Evolutionary conservation across 2,113 vertebrate species (phyloP).

Genomic region (Asarcornis scutulata): DNA sequence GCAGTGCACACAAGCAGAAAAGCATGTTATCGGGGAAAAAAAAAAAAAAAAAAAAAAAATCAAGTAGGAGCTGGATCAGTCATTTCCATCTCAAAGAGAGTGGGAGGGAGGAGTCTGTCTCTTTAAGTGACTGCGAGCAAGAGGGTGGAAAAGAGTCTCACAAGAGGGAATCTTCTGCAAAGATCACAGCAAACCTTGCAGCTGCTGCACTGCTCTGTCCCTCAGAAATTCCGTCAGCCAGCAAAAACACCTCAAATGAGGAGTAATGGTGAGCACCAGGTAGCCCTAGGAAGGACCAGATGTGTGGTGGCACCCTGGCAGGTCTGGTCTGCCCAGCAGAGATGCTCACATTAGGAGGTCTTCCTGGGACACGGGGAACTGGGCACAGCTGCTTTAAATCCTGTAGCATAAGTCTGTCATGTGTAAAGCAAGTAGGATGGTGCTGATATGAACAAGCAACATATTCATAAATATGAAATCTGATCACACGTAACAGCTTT

Average conservation of each 20-base stretch:
- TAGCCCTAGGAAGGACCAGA: neutral
- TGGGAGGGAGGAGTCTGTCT: constrained; percentile 30
- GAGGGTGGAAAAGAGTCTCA: constrained; percentile 29
- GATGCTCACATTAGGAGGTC: neutral
- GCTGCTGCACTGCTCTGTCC: neutral
- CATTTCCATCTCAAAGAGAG: constrained; percentile 57
- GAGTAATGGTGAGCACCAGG: neutral
- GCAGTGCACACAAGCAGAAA: neutral
- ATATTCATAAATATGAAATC: neutral
- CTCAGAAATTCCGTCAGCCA: constrained; percentile 30
- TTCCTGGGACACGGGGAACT: neutral
- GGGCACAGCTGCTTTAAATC: neutral
- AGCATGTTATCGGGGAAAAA: neutral
- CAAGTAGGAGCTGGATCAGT: neutral
- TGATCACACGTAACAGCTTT: neutral
- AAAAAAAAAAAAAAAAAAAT: neutral
- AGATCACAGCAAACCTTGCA: constrained; percentile 32
- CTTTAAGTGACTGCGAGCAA: constrained; percentile 54
- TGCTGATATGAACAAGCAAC: neutral
- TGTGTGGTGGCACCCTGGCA: neutral
- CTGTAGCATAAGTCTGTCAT: neutral
- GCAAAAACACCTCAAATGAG: neutral
- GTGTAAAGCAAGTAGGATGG: neutral
- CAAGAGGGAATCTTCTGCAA: constrained; percentile 47
- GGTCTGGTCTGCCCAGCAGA: neutral